Percentiles rank a stretch among this genome's conserved stretches.
Conservation (phyloP, 2,888 invertebrate species). For the Mystacides longicornis region DNA sequence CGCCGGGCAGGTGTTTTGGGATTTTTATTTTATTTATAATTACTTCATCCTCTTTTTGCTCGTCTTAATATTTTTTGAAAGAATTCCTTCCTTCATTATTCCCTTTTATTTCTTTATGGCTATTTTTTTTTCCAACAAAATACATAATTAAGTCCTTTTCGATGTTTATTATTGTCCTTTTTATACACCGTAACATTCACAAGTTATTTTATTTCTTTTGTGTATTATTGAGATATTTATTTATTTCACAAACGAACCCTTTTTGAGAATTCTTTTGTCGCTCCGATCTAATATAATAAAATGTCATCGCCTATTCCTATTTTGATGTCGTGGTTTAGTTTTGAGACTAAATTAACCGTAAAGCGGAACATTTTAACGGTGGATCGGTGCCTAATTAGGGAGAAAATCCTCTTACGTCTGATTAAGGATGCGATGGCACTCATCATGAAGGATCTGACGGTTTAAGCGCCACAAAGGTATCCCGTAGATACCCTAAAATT, state of each 20-base stretch:
- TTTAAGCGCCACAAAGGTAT: too few species aligned
- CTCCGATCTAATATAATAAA: neutral
- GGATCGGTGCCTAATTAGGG: constrained; percentile 18
- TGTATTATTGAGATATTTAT: too few species aligned
- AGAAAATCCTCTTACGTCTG: constrained; percentile 20
- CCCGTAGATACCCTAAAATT: too few species aligned
- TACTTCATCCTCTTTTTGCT: neutral
- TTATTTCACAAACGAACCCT: neutral
- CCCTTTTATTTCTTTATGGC: constrained; percentile 1
- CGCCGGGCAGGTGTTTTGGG: neutral
- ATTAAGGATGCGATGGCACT: neutral
- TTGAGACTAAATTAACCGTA: neutral
- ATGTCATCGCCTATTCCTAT: neutral
- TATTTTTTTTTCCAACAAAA: too few species aligned
- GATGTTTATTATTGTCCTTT: too few species aligned
- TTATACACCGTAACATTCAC: too few species aligned
- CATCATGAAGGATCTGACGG: too few species aligned
- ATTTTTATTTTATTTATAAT: neutral
- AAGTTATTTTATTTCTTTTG: too few species aligned
- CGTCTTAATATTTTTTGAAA: neutral
- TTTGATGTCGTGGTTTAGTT: neutral
- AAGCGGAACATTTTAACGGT: constrained; percentile 10
- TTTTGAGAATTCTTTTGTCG: neutral
- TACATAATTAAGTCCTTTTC: too few species aligned
- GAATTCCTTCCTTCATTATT: neutral